Percentiles rank a stretch among this genome's conserved stretches.
Conservation (phyloP, 2,113 vertebrate species). For the Pongo abelii region DNA sequence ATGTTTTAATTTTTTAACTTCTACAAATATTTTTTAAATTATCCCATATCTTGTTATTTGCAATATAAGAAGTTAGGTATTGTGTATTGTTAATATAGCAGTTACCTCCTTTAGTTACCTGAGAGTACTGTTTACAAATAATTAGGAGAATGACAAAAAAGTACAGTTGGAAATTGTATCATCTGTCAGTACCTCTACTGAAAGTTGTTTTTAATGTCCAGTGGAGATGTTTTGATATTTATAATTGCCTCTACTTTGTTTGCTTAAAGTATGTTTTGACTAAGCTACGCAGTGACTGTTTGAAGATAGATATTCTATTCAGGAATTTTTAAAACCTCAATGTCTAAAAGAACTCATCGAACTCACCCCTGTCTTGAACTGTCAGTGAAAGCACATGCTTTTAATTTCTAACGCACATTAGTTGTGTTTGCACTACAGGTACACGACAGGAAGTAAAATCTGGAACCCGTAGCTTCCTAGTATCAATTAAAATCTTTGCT, state of each 20-base stretch:
- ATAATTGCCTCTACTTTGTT: background rate
- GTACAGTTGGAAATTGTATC: background rate
- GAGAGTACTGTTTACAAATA: background rate
- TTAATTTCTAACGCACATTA: background rate
- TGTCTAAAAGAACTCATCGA: background rate
- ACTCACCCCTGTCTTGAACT: background rate
- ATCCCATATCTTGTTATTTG: background rate
- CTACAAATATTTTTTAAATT: background rate
- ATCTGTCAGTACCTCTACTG: background rate
- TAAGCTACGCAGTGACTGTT: background rate
- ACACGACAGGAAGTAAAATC: background rate
- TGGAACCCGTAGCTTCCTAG: background rate
- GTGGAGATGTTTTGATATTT: background rate
- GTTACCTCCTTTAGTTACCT: background rate
- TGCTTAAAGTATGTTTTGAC: background rate
- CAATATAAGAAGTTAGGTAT: background rate
- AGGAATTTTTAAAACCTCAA: background rate
- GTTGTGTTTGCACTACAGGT: background rate
- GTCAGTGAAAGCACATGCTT: background rate
- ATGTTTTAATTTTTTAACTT: background rate
- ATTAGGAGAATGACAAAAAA: background rate
- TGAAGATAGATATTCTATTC: background rate
- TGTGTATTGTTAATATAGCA: background rate
- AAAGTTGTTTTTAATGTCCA: background rate
- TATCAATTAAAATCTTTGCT: background rate